Conservation (phyloP, 2,113 vertebrate genomes). For the Siphamia tubifer region DNA sequence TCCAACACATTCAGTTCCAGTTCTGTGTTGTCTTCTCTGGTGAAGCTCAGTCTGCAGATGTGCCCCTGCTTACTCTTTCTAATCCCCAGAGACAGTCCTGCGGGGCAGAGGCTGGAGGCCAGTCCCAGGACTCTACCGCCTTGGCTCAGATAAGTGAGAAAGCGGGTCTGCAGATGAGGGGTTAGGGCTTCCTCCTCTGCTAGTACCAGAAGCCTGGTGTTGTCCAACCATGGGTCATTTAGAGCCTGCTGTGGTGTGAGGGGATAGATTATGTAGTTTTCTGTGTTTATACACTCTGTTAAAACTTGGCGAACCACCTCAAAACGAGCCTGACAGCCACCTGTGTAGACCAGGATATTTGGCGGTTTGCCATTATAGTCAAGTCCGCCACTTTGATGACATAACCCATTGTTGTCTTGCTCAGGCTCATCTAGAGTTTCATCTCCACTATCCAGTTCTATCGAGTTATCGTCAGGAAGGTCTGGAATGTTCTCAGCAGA, state of each 20-base stretch:
- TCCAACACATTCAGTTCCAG: constrained; percentile 78
- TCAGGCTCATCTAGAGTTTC: constrained; percentile 37
- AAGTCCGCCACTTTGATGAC: constrained; percentile 2
- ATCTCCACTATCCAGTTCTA: not conserved
- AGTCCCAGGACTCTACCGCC: constrained; percentile 89
- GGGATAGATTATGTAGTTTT: constrained; percentile 85
- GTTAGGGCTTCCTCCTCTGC: constrained; percentile 76
- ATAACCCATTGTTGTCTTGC: not conserved
- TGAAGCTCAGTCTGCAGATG: constrained; percentile 80
- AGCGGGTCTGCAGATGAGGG: constrained; percentile 69
- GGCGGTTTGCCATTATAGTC: constrained; percentile 79
- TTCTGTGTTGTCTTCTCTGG: constrained; percentile 67
- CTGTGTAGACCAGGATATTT: constrained; percentile 89
- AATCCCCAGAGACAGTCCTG: constrained; percentile 74
- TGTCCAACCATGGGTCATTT: constrained; percentile 89
- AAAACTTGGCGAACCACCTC: constrained; percentile 74
- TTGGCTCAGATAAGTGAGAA: constrained; percentile 83
- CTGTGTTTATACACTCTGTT: constrained; percentile 79
- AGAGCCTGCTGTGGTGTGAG: constrained; percentile 81
- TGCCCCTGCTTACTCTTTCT: constrained; percentile 36
- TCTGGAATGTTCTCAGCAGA: constrained; percentile 90
- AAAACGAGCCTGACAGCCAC: constrained; percentile 68
- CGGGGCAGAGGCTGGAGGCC: constrained; percentile 78
- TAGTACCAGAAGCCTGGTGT: constrained; percentile 84
- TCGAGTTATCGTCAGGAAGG: constrained; percentile 78